phyloP scores from a whole-genome alignment of 2,113 vertebrate species.

The Gallinago media region DNA sequence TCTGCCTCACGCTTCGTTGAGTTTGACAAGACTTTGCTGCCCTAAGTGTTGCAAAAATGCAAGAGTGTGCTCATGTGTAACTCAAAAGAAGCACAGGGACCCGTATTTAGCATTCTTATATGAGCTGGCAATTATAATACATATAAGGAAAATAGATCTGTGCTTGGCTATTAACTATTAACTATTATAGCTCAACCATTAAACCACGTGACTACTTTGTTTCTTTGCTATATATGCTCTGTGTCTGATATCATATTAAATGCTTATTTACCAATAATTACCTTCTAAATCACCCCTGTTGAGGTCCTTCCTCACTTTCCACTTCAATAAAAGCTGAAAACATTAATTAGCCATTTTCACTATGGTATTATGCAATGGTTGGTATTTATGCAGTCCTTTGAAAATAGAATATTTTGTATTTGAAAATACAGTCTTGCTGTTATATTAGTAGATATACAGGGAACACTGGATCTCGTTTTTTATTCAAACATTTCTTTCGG shows the following conservation, averaged over 20 bases:
- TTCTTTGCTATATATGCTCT: not conserved
- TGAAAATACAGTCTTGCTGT: not conserved
- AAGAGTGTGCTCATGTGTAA: not conserved
- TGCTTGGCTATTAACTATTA: not conserved
- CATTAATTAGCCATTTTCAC: not conserved
- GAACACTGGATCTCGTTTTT: not conserved
- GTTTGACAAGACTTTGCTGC: not conserved
- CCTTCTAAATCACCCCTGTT: not conserved
- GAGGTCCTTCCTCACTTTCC: not conserved
- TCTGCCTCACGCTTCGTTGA: not conserved
- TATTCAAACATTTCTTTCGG: not conserved
- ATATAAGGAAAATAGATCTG: not conserved
- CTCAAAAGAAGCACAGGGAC: not conserved
- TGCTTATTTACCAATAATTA: not conserved
- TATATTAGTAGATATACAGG: not conserved
- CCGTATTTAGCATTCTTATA: not conserved
- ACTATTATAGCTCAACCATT: not conserved
- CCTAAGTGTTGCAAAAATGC: not conserved
- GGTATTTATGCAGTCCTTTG: not conserved
- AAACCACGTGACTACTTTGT: not conserved
- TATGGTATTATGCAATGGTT: not conserved
- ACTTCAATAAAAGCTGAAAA: not conserved
- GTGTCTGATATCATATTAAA: not conserved
- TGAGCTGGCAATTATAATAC: not conserved
- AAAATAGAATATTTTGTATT: not conserved